A percentile compares a stretch with the other conserved stretches of the same genome.
Evolutionary conservation across 1,140 invertebrate species (phyloP).

Genomic region (Acromyrmex echinatior): DNA sequence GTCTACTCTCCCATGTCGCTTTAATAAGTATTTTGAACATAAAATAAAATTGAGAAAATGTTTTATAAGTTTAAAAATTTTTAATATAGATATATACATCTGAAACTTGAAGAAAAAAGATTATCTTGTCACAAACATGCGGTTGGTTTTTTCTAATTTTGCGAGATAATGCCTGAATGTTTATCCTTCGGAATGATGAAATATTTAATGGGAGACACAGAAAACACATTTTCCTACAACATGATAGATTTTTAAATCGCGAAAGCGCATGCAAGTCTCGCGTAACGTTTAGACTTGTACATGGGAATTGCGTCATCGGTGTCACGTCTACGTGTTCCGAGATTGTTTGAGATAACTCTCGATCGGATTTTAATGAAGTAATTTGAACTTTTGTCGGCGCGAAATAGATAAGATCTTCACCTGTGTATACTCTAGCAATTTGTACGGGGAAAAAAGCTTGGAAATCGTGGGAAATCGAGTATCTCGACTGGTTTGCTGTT

Average conservation of each 20-base stretch:
- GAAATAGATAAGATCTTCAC: conserved; percentile 13
- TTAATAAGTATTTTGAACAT: not conserved
- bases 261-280: conserved; percentile 43
- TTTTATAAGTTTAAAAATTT: not conserved
- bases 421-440: conserved; percentile 1
- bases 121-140: not conserved
- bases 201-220: conserved; percentile 61
- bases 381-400: conserved; percentile 16
- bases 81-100: no score
- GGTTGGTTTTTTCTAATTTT: not conserved
- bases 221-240: conserved; percentile 49
- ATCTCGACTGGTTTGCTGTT: not conserved
- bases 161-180: not conserved
- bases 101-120: not conserved
- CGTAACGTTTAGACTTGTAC: conserved; percentile 56
- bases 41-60: not conserved
- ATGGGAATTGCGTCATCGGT: conserved; percentile 57
- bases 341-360: conserved; percentile 13
- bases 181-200: conserved; percentile 47
- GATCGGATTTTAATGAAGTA: conserved; percentile 33
- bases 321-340: not conserved
- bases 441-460: not conserved
- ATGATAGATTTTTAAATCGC: conserved; percentile 56
- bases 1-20: not conserved
- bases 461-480: conserved; percentile 4